These are phyloP conservation scores for Marcusenius ussheri DNA, from an alignment of 2,113 vertebrate genomes.

Conservation along the genomic window DNA sequence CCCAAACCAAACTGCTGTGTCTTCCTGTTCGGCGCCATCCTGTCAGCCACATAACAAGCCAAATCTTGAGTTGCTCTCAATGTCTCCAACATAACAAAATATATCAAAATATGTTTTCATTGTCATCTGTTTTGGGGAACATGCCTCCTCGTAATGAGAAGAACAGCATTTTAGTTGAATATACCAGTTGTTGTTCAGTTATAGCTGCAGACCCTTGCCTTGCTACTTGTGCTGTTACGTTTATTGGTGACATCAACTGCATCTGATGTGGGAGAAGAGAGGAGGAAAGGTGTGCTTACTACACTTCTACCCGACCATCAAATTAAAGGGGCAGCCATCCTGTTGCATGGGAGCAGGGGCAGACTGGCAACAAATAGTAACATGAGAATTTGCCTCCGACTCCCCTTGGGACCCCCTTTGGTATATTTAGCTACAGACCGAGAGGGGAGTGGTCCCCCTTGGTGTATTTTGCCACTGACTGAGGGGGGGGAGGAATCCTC, in stretches of 20 bases:
- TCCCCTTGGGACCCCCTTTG: not conserved
- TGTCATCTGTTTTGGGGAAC: not conserved
- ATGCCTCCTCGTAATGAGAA: not conserved
- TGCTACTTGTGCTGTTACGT: not conserved
- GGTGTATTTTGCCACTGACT: not conserved
- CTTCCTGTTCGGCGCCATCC: not conserved
- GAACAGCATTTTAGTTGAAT: not conserved
- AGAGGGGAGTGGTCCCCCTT: not conserved
- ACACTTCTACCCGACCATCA: not conserved
- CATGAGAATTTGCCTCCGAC: not conserved
- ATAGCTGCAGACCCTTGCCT: not conserved
- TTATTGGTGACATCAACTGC: not conserved
- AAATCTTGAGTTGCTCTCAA: not conserved
- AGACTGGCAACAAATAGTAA: not conserved
- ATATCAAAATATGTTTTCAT: not conserved
- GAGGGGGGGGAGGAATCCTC: not conserved
- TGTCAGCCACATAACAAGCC: not conserved
- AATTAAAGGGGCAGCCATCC: not conserved
- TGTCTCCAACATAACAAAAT: not conserved
- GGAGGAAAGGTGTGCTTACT: not conserved
- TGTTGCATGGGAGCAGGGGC: not conserved
- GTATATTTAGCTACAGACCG: not conserved
- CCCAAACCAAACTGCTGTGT: not conserved
- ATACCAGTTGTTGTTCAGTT: not conserved
- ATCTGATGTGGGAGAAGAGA: not conserved